These are phyloP conservation scores for Tetraneura akinire DNA, from an alignment of 1,140 invertebrate species.

Conservation along the genomic window DNA sequence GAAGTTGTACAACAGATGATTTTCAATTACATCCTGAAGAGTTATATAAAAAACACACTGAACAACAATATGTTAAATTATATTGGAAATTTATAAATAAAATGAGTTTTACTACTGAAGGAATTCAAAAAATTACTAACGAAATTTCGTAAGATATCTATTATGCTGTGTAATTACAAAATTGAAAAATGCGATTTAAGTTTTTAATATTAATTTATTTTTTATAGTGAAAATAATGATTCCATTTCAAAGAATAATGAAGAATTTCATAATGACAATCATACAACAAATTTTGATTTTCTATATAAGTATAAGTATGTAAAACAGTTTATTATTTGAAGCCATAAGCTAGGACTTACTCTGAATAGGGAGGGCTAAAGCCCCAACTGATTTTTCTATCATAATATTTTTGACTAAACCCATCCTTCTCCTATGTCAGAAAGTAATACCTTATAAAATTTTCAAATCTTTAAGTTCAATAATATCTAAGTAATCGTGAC, in stretches of 20 bases:
- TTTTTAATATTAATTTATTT: neutral
- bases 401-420: too few relatives aligned
- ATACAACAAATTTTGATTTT: slow-evolving; percentile 23
- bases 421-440: too few relatives aligned
- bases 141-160: neutral
- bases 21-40: neutral
- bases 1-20: neutral
- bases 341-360: too few relatives aligned
- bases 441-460: too few relatives aligned
- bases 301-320: slow-evolving; percentile 41
- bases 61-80: slow-evolving; percentile 28
- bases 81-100: slow-evolving; percentile 37
- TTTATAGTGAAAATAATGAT: neutral
- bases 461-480: too few relatives aligned
- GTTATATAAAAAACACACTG: neutral
- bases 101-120: neutral
- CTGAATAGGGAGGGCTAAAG: too few relatives aligned
- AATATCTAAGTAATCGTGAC: too few relatives aligned
- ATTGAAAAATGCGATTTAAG: too few relatives aligned
- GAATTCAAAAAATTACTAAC: neutral
- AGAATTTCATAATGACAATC: neutral
- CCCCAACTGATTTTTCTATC: too few relatives aligned
- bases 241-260: neutral
- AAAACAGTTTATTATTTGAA: neutral
- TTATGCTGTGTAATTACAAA: neutral